Percentiles rank a stretch among this genome's conserved stretches.
Evolutionary conservation across 2,888 invertebrate genomes (phyloP).

Genomic region (Lycocerus yunnanus): DNA sequence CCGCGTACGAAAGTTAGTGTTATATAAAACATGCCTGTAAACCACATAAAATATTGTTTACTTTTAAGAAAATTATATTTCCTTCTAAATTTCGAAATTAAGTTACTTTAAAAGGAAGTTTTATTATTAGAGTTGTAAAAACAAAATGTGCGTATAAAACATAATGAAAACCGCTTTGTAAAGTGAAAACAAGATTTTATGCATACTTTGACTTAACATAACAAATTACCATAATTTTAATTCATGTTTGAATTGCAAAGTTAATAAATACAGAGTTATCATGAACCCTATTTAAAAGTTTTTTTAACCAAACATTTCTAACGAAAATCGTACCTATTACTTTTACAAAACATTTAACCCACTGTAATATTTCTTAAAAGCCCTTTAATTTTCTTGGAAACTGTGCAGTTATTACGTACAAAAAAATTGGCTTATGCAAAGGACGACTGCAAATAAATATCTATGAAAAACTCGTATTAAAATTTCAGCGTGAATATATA

Average conservation of each 20-base stretch:
- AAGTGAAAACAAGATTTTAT: constrained; percentile 14
- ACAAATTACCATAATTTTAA: constrained; percentile 18
- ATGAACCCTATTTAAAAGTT: not conserved
- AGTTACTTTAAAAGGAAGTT: not conserved
- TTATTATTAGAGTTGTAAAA: not conserved
- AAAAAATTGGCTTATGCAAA: constrained; percentile 7
- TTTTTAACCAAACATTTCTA: not conserved
- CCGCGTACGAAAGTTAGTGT: no score
- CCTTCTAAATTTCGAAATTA: not conserved
- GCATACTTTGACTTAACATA: constrained; percentile 16
- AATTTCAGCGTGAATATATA: constrained; percentile 34
- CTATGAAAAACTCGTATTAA: constrained; percentile 36
- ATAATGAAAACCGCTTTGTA: constrained; percentile 13
- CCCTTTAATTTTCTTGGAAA: constrained; percentile 10
- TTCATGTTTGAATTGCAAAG: not conserved
- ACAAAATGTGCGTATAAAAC: constrained; percentile 9
- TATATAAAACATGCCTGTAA: not conserved
- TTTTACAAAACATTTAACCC: not conserved
- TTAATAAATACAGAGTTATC: not conserved
- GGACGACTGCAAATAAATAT: constrained; percentile 13
- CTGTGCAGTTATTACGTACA: not conserved
- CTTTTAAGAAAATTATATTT: not conserved
- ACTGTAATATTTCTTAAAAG: constrained; percentile 7
- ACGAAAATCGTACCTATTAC: no score
- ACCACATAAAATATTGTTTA: not conserved